These are phyloP conservation scores for Araneus ventricosus DNA, from an alignment of 1,140 invertebrate genomes.

Conservation along the genomic window DNA sequence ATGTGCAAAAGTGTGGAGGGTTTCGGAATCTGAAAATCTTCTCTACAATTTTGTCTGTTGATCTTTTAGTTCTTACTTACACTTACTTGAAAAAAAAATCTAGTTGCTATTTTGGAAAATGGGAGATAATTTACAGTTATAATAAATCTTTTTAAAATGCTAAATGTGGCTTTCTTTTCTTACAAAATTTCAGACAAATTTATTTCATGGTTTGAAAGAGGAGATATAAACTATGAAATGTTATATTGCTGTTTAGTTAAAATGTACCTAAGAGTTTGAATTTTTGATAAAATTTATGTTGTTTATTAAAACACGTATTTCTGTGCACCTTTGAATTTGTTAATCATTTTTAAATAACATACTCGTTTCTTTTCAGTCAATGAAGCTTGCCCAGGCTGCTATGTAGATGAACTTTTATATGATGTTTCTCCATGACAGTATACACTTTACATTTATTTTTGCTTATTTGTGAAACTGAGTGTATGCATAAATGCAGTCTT, in stretches of 20 bases:
- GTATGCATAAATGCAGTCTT: neutral
- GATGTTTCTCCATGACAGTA: neutral
- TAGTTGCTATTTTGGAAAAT: too few species aligned
- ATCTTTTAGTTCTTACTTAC: too few species aligned
- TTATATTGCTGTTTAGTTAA: neutral
- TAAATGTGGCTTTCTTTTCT: neutral
- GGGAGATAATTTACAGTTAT: neutral
- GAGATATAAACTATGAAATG: neutral
- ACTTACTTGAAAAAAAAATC: too few species aligned
- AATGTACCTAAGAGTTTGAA: neutral
- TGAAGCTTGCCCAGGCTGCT: constrained; percentile 71
- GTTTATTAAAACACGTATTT: neutral
- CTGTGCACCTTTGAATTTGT: neutral
- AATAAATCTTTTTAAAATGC: neutral
- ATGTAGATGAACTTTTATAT: constrained; percentile 39
- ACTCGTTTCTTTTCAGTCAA: constrained; percentile 19
- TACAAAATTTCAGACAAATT: neutral
- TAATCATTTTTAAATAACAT: neutral
- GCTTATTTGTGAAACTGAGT: neutral
- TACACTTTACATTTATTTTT: neutral
- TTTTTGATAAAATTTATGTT: neutral
- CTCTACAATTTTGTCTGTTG: too few species aligned
- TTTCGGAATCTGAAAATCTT: too few species aligned
- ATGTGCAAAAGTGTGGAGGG: too few species aligned
- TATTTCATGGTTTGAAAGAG: neutral